Conservation (phyloP, 2,797 vertebrate genomes). For the Amblyopsis hoosieri region DNA sequence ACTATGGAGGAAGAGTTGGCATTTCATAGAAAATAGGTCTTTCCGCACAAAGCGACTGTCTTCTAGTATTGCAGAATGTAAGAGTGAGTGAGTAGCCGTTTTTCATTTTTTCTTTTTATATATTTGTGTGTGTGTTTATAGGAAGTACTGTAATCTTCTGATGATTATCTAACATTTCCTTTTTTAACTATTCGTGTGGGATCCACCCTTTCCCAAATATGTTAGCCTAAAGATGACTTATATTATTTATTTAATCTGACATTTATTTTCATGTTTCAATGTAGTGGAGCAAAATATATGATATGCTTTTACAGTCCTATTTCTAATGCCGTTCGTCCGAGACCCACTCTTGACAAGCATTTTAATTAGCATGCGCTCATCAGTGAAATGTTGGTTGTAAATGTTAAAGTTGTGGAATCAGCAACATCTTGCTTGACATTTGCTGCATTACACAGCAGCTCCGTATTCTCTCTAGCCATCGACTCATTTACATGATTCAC, state of each 20-base stretch:
- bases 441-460: conserved; percentile 4
- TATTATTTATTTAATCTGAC: conserved; percentile 14
- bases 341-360: background rate
- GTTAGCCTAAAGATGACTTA: background rate
- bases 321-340: conserved; percentile 8
- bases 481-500: background rate
- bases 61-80: conserved; percentile 41
- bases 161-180: background rate
- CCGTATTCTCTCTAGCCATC: background rate
- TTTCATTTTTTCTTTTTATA: conserved; percentile 21
- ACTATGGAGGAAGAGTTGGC: conserved; percentile 76
- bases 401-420: conserved; percentile 13
- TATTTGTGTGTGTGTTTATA: conserved; percentile 1
- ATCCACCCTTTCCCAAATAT: background rate
- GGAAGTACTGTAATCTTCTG: background rate
- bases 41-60: conserved; percentile 51
- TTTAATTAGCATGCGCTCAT: conserved; percentile 7
- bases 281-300: conserved; percentile 3
- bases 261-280: conserved; percentile 17
- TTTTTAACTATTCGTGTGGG: background rate
- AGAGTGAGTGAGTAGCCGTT: conserved; percentile 76
- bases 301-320: conserved; percentile 1
- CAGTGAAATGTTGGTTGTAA: conserved; percentile 8
- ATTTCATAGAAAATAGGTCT: conserved; percentile 69
- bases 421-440: conserved; percentile 6